Evolutionary conservation across 2,797 vertebrate genomes (phyloP).

Genomic region (Sebastes minor): DNA sequence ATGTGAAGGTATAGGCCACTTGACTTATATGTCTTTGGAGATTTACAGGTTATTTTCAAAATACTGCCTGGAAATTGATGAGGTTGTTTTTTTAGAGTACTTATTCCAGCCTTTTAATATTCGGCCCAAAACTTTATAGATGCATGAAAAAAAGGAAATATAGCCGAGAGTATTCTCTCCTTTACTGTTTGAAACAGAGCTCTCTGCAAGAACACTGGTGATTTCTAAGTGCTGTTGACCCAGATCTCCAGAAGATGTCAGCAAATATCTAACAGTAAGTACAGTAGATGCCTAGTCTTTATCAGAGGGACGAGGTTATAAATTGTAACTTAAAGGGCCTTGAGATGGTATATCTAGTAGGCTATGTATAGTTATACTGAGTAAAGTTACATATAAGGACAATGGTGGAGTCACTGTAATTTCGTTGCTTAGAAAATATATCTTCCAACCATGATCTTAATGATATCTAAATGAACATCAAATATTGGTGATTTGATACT

Average conservation of each 20-base stretch:
- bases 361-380: neutral
- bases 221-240: slow-evolving; percentile 29
- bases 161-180: neutral
- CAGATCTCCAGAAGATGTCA: slow-evolving; percentile 72
- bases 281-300: neutral
- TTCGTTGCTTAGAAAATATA: neutral
- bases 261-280: slow-evolving; percentile 44
- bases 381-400: neutral
- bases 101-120: neutral
- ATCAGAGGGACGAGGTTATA: slow-evolving; percentile 1
- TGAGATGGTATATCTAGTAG: neutral
- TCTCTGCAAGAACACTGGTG: neutral
- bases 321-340: neutral
- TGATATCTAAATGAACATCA: neutral
- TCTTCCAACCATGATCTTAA: neutral
- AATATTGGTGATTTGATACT: neutral
- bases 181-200: neutral
- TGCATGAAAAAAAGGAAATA: neutral
- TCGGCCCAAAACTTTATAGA: neutral
- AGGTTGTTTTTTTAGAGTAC: neutral
- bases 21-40: neutral
- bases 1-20: neutral
- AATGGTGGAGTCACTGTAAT: neutral
- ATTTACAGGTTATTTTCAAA: neutral
- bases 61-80: neutral